These are phyloP conservation scores for Lucifuga dentata DNA, from an alignment of 2,113 vertebrate genomes.

Conservation along the genomic window DNA sequence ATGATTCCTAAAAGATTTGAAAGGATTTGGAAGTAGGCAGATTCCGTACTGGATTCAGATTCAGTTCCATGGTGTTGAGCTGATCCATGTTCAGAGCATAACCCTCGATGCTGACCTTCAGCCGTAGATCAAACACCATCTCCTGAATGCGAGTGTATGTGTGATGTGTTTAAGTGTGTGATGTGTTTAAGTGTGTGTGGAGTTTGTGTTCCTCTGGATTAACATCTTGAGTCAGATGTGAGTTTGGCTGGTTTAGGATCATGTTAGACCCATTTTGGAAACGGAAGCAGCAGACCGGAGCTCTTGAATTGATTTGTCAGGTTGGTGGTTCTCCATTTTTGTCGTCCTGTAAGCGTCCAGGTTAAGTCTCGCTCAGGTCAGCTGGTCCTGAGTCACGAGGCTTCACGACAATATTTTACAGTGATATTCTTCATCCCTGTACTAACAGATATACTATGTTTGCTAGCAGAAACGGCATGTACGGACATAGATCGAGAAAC, in stretches of 20 bases:
- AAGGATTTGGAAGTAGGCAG: too few species aligned
- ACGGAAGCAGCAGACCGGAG: conserved; percentile 81
- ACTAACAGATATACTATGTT: conserved; percentile 43
- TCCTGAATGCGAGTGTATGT: too few species aligned
- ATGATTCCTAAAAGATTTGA: too few species aligned
- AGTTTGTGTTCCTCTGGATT: too few species aligned
- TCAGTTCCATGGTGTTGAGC: too few species aligned
- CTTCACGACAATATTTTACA: conserved; percentile 94
- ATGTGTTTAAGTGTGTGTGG: too few species aligned
- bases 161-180: too few species aligned
- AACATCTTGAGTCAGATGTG: not conserved
- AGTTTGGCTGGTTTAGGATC: not conserved
- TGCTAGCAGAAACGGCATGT: conserved; percentile 35
- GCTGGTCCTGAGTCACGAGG: conserved; percentile 89
- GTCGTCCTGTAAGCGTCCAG: conserved; percentile 78
- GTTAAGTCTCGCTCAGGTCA: conserved; percentile 89
- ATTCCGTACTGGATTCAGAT: too few species aligned
- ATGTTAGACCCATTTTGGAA: conserved; percentile 82
- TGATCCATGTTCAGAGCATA: too few species aligned
- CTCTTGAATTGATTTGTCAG: conserved; percentile 91
- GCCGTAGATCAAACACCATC: too few species aligned
- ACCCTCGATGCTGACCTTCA: too few species aligned
- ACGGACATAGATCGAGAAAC: not conserved
- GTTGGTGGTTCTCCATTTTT: conserved; percentile 95
- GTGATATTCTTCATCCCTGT: conserved; percentile 91